Conservation (phyloP, 2,888 invertebrate genomes). For the Brachyptera risi region DNA sequence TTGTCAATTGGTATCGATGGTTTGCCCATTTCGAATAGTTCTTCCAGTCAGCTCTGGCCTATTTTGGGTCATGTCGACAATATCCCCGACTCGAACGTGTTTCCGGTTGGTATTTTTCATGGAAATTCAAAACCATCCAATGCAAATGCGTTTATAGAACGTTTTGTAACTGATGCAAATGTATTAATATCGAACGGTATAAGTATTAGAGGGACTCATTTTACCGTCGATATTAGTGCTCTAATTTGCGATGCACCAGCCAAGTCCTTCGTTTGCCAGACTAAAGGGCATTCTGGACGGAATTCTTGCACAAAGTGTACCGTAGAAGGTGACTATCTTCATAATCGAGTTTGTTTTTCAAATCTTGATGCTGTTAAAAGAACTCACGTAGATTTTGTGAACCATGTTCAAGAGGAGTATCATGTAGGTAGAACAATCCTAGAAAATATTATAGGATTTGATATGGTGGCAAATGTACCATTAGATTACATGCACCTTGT, state of each 20-base stretch:
- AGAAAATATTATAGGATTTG: slow-evolving; percentile 23
- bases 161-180: slow-evolving; percentile 22
- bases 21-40: not conserved
- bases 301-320: slow-evolving; percentile 28
- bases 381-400: slow-evolving; percentile 28
- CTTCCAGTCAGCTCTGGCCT: slow-evolving; percentile 1
- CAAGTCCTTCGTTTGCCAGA: slow-evolving; percentile 25
- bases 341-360: slow-evolving; percentile 26
- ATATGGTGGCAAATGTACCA: slow-evolving; percentile 22
- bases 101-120: not conserved
- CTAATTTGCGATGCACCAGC: slow-evolving; percentile 30
- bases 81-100: too few relatives aligned
- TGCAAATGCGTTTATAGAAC: too few relatives aligned
- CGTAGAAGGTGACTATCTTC: slow-evolving; percentile 15
- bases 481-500: slow-evolving; percentile 32
- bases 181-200: slow-evolving; percentile 13
- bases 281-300: slow-evolving; percentile 27
- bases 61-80: not conserved
- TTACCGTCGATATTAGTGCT: slow-evolving; percentile 4
- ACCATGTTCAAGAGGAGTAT: slow-evolving; percentile 16
- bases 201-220: not conserved
- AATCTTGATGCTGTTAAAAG: slow-evolving; percentile 16
- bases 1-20: not conserved
- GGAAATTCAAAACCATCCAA: not conserved
- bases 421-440: slow-evolving; percentile 24